A percentile compares a stretch with the other conserved stretches of the same genome.
These are phyloP conservation scores for Pseudopleuronectes americanus DNA, from an alignment of 2,797 vertebrate species.

Conservation along the genomic window DNA sequence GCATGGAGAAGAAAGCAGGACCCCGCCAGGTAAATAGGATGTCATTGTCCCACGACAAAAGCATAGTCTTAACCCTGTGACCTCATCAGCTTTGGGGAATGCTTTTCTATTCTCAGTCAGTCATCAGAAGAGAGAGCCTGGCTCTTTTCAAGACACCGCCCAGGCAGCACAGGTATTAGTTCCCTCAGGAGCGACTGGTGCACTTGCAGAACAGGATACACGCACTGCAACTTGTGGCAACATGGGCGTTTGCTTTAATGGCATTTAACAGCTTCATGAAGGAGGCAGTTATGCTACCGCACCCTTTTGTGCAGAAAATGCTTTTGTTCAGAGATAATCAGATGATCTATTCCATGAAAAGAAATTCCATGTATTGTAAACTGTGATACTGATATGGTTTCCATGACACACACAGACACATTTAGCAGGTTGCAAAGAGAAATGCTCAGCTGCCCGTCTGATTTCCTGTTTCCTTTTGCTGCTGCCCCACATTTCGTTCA, in stretches of 20 bases:
- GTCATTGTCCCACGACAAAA: constrained; percentile 83
- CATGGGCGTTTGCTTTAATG: constrained; percentile 48
- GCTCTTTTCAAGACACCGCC: constrained; percentile 59
- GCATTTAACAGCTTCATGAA: constrained; percentile 45
- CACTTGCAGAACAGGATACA: constrained; percentile 57
- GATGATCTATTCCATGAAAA: constrained; percentile 6
- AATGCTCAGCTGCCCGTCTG: constrained; percentile 27
- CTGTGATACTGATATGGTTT: neutral
- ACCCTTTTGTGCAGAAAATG: constrained; percentile 5
- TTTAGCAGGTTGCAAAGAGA: constrained; percentile 31
- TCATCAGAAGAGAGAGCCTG: constrained; percentile 65
- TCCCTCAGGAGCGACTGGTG: constrained; percentile 51
- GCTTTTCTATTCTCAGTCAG: constrained; percentile 70
- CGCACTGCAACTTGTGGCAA: constrained; percentile 59
- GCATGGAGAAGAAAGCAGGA: constrained; percentile 81
- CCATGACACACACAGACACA: constrained; percentile 7
- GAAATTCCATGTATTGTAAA: constrained; percentile 7
- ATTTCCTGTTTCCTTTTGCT: constrained; percentile 33
- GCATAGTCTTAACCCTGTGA: constrained; percentile 81
- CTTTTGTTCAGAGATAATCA: constrained; percentile 18
- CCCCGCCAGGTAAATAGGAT: constrained; percentile 85
- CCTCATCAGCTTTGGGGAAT: constrained; percentile 81
- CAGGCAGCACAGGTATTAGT: constrained; percentile 69
- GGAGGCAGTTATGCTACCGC: constrained; percentile 16
- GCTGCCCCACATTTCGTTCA: constrained; percentile 69